Conservation (phyloP, 2,113 vertebrate genomes). For the Genyomyrus donnyi region DNA sequence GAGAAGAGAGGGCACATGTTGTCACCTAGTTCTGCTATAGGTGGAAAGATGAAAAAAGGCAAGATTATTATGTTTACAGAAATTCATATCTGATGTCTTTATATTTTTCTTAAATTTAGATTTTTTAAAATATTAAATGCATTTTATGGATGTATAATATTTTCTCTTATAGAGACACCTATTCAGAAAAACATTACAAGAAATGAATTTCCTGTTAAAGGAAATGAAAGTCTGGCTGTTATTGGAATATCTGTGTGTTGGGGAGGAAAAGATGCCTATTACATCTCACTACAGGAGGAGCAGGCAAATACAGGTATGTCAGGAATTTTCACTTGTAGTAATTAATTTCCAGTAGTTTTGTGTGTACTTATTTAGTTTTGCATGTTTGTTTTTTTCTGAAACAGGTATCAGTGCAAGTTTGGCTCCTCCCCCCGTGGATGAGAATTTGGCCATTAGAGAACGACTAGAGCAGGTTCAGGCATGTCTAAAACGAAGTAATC, state of each 20-base stretch:
- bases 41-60: conserved; percentile 74
- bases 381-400: conserved; percentile 15
- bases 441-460: conserved; percentile 66
- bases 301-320: conserved; percentile 67
- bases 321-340: not conserved
- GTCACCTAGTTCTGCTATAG: conserved; percentile 58
- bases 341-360: not conserved
- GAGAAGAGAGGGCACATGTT: conserved; percentile 56
- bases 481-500: conserved; percentile 52
- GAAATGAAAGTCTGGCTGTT: conserved; percentile 63
- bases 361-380: not conserved
- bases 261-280: conserved; percentile 90
- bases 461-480: conserved; percentile 65
- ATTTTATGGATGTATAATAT: not conserved
- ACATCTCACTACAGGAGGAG: conserved; percentile 76
- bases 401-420: conserved; percentile 80
- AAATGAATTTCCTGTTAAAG: conserved; percentile 72
- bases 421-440: conserved; percentile 80
- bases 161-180: not conserved
- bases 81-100: not conserved
- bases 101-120: not conserved
- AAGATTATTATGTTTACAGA: conserved; percentile 26
- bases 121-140: not conserved
- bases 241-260: conserved; percentile 86
- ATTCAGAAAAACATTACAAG: conserved; percentile 29